Conservation (phyloP, 2,113 vertebrate genomes). For the Oryzias javanicus region DNA sequence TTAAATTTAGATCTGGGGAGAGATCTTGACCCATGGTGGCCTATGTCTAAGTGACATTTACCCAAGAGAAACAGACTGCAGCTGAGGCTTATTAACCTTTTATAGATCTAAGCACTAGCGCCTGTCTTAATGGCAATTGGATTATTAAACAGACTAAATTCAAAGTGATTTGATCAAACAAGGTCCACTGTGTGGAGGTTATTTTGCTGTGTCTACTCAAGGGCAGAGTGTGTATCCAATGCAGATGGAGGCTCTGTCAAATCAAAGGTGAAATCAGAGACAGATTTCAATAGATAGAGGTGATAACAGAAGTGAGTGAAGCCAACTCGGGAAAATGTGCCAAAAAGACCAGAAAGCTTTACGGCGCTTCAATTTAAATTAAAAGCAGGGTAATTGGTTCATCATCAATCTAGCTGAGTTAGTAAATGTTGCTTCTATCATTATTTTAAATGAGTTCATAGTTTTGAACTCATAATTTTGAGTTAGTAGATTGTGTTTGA, state of each 20-base stretch:
- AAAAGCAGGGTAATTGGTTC: too few species aligned
- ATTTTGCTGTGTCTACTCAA: slow-evolving; percentile 55
- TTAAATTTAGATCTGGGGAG: slow-evolving; percentile 83
- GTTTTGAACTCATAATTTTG: too few species aligned
- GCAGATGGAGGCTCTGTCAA: slow-evolving; percentile 27
- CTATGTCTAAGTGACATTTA: slow-evolving; percentile 84
- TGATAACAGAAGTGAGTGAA: slow-evolving; percentile 21
- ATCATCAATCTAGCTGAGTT: too few species aligned
- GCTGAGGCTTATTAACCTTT: slow-evolving; percentile 82
- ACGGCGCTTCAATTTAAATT: too few species aligned
- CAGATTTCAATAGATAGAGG: slow-evolving; percentile 35
- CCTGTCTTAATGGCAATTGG: slow-evolving; percentile 77
- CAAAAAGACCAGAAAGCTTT: too few species aligned
- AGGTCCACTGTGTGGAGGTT: slow-evolving; percentile 53
- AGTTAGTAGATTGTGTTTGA: too few species aligned
- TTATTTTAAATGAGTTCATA: too few species aligned
- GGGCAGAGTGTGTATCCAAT: slow-evolving; percentile 48
- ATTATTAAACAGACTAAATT: slow-evolving; percentile 80
- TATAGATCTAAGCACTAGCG: slow-evolving; percentile 74
- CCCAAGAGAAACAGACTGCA: slow-evolving; percentile 77
- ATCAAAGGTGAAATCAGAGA: slow-evolving; percentile 13
- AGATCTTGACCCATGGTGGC: slow-evolving; percentile 79
- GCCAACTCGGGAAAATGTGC: slow-evolving; percentile 17
- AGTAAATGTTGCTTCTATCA: too few species aligned
- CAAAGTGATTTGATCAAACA: slow-evolving; percentile 73